Percentiles rank a stretch among this genome's conserved stretches.
Evolutionary conservation across 2,888 invertebrate genomes (phyloP).

Genomic region (Ethmia dodecea): DNA sequence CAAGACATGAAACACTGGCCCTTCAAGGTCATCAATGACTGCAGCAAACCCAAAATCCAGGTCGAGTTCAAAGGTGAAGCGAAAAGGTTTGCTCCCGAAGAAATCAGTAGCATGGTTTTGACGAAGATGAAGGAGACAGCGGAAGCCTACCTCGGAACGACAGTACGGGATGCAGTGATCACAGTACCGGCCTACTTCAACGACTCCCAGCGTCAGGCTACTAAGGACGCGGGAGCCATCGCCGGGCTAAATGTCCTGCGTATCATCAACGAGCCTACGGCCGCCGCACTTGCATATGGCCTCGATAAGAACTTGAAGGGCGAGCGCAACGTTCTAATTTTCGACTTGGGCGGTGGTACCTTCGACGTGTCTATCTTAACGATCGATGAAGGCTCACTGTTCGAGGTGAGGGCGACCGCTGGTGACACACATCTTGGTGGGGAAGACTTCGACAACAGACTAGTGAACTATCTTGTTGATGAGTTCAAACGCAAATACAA

Average conservation of each 20-base stretch:
- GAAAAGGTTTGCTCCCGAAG: constrained; percentile 82
- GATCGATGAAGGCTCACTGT: constrained; percentile 85
- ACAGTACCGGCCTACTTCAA: constrained; percentile 90
- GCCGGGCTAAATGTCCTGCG: constrained; percentile 88
- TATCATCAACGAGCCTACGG: constrained; percentile 90
- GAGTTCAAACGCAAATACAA: constrained; percentile 85
- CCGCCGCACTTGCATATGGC: constrained; percentile 85
- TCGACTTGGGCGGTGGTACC: constrained; percentile 82
- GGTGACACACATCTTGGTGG: constrained; percentile 92
- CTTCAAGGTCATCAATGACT: constrained; percentile 82
- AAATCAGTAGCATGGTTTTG: constrained; percentile 83
- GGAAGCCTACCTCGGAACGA: constrained; percentile 82
- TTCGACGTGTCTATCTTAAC: constrained; percentile 91
- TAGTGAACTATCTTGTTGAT: constrained; percentile 81
- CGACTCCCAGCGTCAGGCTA: constrained; percentile 85
- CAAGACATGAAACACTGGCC: constrained; percentile 91
- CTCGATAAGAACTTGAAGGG: constrained; percentile 81
- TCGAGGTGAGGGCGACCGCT: constrained; percentile 89
- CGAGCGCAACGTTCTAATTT: constrained; percentile 80
- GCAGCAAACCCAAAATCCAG: constrained; percentile 82
- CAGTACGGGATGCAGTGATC: constrained; percentile 85
- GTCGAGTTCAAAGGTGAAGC: constrained; percentile 81
- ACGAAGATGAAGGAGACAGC: constrained; percentile 80
- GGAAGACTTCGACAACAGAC: constrained; percentile 82
- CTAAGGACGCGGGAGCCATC: constrained; percentile 89